Conservation (phyloP, 2,888 invertebrate genomes). For the Syrista parreyssii region DNA sequence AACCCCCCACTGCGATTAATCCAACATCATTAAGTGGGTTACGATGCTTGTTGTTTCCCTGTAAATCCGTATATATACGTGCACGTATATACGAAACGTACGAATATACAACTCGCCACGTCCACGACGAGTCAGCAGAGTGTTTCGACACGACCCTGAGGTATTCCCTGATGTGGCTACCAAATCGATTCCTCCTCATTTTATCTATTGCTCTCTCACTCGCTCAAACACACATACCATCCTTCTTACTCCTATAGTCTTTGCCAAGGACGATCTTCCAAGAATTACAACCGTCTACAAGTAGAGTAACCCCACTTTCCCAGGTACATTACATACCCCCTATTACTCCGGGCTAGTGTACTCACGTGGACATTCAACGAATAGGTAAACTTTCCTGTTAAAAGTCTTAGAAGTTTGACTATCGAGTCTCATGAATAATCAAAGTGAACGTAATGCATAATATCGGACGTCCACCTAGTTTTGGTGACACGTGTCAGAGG, state of each 20-base stretch:
- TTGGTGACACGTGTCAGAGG: background rate
- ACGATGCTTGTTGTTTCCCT: slow-evolving; percentile 36
- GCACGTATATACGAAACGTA: background rate
- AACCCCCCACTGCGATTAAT: slow-evolving; percentile 17
- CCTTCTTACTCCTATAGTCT: background rate
- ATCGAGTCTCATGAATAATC: background rate
- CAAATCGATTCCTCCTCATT: slow-evolving; percentile 3
- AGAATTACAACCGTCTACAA: background rate
- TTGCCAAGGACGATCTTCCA: background rate
- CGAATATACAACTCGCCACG: background rate
- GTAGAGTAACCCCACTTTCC: background rate
- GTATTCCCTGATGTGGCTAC: slow-evolving; percentile 43
- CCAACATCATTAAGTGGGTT: slow-evolving; percentile 33
- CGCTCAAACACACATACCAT: background rate
- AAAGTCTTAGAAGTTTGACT: background rate
- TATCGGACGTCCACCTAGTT: background rate
- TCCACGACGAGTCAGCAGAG: slow-evolving; percentile 43
- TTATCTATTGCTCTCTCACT: background rate
- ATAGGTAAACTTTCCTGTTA: background rate
- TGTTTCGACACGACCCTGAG: slow-evolving; percentile 46
- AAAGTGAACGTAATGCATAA: background rate
- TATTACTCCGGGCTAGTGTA: background rate
- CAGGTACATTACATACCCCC: background rate
- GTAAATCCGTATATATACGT: slow-evolving; percentile 26
- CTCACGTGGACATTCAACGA: background rate